Evolutionary conservation across 1,140 invertebrate genomes (phyloP), one percentile per base, ranked within the genome.

Genomic region (Heliconius himera): DNA sequence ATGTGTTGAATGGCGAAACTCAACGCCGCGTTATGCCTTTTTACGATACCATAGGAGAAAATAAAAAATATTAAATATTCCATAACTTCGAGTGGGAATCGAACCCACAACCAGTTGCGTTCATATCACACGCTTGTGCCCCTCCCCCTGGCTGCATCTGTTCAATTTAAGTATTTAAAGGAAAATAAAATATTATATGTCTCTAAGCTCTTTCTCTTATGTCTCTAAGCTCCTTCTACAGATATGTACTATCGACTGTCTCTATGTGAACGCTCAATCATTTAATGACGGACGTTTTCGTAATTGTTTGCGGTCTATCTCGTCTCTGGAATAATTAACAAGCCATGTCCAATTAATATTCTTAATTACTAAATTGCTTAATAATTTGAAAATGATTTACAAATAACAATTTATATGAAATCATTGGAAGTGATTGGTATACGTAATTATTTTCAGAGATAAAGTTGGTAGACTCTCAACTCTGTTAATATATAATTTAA

Each of bases 261-360:
- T 46, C 13, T 46, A 11, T 46, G 41, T 46, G 41, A 16, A 11
- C 13, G 41, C 13, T 66, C 13, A 29, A 13, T 29, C 29, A 29
- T 11, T 29, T 26, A 66, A 22, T 66, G 60, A 66, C 26, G 60
- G 16, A 66, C 26, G 26, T 66, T 29, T 29, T 26, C 73, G 29
- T 74, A 20, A 36, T 33, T 51, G 54, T 38, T 74, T 74, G 29
- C 51, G 51, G 51, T 74, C 51, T 51, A 56, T 36, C 46, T 33
- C 51, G 26, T 74, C 26, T n/a, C 29, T 54, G 22, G 36, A 56
- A 38, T 74, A 33, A 74, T 74, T 74, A 56, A 29, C 22, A 66
- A 54, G 3, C 73, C 51, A 29, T 74, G 20, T 74, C 26, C 29
- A 74, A 74, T 56, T 74, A 74, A 56, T 56, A 56, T 66, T 66